Conservation (phyloP, 2,113 vertebrate genomes). For the Hydropotes inermis region DNA sequence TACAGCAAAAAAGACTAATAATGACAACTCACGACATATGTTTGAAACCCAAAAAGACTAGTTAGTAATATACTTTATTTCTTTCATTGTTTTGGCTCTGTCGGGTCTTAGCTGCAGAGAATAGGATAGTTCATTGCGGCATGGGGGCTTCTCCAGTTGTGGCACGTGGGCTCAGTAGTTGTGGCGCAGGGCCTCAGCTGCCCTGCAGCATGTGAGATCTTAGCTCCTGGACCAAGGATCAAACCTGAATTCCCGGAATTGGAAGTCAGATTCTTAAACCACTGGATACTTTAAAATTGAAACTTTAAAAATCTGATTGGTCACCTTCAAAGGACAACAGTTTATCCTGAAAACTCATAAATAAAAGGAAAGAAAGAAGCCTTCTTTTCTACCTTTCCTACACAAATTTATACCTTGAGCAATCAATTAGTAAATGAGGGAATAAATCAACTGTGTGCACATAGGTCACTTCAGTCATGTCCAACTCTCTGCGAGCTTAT, state of each 20-base stretch:
- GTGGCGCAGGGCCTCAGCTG: not conserved
- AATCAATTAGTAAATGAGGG: not conserved
- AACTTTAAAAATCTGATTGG: not conserved
- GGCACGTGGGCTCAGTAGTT: not conserved
- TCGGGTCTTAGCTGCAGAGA: not conserved
- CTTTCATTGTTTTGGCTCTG: not conserved
- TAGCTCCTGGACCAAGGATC: not conserved
- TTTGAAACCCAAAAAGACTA: not conserved
- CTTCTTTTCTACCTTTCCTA: not conserved
- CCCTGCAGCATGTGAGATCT: not conserved
- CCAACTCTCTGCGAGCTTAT: not conserved
- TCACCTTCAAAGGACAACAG: not conserved
- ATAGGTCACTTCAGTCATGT: not conserved
- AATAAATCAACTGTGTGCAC: not conserved
- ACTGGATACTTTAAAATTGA: not conserved
- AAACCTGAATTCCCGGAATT: not conserved
- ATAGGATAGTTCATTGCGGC: not conserved
- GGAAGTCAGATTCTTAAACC: not conserved
- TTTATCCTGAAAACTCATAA: not conserved
- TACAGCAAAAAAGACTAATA: not conserved
- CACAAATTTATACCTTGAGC: not conserved
- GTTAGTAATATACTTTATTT: not conserved
- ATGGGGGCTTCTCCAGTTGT: not conserved
- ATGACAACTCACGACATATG: not conserved
- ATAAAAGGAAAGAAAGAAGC: not conserved